Conservation (phyloP, 2,113 vertebrate genomes). For the Actenoides lindsayi region DNA sequence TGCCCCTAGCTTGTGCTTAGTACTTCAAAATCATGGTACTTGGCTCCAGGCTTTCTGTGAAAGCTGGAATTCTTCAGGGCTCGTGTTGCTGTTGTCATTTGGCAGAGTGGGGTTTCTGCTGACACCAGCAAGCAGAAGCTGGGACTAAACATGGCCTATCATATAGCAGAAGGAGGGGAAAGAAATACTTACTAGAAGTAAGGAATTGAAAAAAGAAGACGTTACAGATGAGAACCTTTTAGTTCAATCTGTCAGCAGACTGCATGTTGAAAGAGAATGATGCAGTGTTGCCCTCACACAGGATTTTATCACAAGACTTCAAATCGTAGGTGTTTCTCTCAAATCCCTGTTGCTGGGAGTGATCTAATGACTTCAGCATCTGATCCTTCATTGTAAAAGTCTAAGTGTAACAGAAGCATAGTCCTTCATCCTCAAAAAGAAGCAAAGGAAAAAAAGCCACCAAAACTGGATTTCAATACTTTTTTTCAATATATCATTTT, state of each 20-base stretch:
- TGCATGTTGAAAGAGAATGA: neutral
- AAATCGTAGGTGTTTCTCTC: neutral
- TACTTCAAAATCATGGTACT: neutral
- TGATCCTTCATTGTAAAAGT: neutral
- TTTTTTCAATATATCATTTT: neutral
- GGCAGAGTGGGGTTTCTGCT: neutral
- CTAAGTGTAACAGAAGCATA: neutral
- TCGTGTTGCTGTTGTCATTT: rapidly evolving
- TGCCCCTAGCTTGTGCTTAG: neutral
- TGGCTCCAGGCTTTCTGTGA: neutral
- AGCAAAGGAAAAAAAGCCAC: neutral
- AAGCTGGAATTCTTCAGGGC: neutral
- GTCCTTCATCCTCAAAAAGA: neutral
- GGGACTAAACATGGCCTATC: neutral
- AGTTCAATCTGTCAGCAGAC: neutral
- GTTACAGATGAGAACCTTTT: neutral
- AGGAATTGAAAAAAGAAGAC: neutral
- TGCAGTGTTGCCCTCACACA: neutral
- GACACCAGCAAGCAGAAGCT: neutral
- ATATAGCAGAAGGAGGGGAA: neutral
- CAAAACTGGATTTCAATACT: neutral
- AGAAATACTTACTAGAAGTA: neutral
- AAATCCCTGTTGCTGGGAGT: neutral
- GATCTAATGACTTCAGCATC: neutral
- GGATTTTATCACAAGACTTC: neutral